Conservation (phyloP, 2,797 vertebrate genomes). For the Enteromius radiatus region DNA sequence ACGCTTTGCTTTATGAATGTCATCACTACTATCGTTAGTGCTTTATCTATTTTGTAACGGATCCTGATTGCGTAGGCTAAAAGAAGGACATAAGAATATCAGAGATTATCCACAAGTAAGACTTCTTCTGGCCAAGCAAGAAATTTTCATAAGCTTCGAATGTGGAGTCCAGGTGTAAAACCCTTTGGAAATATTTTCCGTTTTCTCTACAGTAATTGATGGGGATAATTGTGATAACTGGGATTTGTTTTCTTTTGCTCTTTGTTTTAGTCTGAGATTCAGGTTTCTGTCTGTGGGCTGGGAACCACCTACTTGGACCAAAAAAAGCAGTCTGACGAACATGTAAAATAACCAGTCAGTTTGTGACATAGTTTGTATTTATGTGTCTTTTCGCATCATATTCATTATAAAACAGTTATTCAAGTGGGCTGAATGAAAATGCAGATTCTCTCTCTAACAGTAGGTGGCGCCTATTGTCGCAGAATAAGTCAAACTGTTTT, state of each 20-base stretch:
- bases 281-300: slow-evolving; percentile 2
- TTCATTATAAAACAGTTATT: background rate
- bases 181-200: background rate
- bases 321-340: background rate
- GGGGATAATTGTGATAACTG: background rate
- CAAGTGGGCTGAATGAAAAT: background rate
- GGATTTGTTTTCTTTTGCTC: background rate
- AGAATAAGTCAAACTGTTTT: background rate
- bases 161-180: background rate
- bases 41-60: slow-evolving; percentile 19
- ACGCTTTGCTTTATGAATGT: slow-evolving; percentile 24
- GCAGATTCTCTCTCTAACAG: background rate
- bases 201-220: background rate
- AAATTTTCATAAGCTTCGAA: background rate
- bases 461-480: background rate
- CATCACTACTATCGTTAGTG: slow-evolving; percentile 17
- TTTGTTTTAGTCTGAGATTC: background rate
- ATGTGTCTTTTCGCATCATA: background rate
- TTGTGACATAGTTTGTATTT: background rate
- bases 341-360: background rate
- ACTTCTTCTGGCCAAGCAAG: slow-evolving; percentile 7
- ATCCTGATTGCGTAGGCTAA: slow-evolving; percentile 23
- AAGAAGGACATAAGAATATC: background rate
- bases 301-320: background rate
- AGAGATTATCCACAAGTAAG: slow-evolving; percentile 1